A percentile compares a stretch with the other conserved stretches of the same genome.
Conservation (phyloP, 2,888 invertebrate genomes). For the Criorhina ranunculi region DNA sequence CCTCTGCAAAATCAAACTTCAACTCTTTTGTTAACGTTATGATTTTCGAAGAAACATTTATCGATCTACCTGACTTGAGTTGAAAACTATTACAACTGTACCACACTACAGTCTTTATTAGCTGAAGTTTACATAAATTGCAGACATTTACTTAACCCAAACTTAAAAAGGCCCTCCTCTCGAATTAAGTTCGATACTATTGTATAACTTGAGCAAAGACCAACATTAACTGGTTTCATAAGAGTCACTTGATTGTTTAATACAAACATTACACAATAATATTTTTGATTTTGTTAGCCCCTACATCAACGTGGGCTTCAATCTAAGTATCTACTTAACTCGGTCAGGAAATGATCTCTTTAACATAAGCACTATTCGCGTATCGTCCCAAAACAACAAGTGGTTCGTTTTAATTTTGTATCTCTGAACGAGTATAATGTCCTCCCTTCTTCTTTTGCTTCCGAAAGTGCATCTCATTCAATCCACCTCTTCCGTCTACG, state of each 20-base stretch:
- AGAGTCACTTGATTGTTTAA: slow-evolving; percentile 28
- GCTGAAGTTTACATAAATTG: neutral
- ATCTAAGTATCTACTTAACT: slow-evolving; percentile 22
- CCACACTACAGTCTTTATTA: neutral
- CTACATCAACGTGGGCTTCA: slow-evolving; percentile 6
- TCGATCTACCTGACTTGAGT: too few species aligned
- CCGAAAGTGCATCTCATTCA: slow-evolving; percentile 22
- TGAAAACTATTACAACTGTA: too few species aligned
- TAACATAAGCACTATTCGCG: slow-evolving; percentile 16
- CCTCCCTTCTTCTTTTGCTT: slow-evolving; percentile 3
- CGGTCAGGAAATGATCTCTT: slow-evolving; percentile 12
- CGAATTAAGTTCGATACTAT: neutral
- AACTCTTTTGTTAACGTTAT: too few species aligned
- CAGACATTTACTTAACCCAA: too few species aligned
- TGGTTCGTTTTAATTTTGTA: slow-evolving; percentile 1
- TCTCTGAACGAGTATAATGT: slow-evolving; percentile 3
- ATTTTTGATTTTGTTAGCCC: neutral
- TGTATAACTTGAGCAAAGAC: slow-evolving; percentile 25
- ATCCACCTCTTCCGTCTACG: slow-evolving; percentile 12
- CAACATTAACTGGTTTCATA: slow-evolving; percentile 4
- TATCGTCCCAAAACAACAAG: neutral
- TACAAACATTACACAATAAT: slow-evolving; percentile 17
- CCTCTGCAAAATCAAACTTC: too few species aligned
- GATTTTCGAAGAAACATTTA: too few species aligned
- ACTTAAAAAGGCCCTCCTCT: neutral